phyloP scores from a whole-genome alignment of 35 echinoderm and acorn worm genomes.

The Apostichopus japonicus region DNA sequence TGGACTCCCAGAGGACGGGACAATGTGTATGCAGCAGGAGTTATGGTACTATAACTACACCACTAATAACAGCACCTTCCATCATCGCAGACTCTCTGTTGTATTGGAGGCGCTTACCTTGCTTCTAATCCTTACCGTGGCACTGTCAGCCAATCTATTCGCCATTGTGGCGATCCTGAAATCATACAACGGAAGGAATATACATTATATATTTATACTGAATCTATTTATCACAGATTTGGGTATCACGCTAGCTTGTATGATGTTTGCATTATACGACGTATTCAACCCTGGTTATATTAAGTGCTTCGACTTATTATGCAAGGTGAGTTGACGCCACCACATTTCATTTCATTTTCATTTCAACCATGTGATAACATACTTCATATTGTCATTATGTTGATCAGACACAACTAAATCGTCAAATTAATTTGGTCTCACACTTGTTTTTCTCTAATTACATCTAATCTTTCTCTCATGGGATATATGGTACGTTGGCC shows the following conservation, averaged over 20 bases:
- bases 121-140: neutral
- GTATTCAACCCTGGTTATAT: slow-evolving; percentile 33
- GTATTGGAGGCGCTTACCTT: slow-evolving; percentile 3
- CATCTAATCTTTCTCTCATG: too few species aligned
- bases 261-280: slow-evolving; percentile 1
- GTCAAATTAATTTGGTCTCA: too few species aligned
- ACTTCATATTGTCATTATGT: too few species aligned
- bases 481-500: too few species aligned
- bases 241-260: neutral
- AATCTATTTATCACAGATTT: slow-evolving; percentile 26
- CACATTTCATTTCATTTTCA: neutral
- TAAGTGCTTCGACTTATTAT: neutral
- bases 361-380: too few species aligned
- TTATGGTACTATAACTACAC: slow-evolving; percentile 2
- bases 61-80: neutral
- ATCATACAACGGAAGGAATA: slow-evolving; percentile 12
- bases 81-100: neutral
- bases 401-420: too few species aligned
- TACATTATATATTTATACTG: slow-evolving; percentile 4
- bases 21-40: neutral
- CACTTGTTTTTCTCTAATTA: too few species aligned
- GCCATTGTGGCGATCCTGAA: slow-evolving; percentile 11
- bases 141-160: neutral
- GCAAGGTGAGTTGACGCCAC: neutral
- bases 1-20: neutral